phyloP scores from a whole-genome alignment of 2,888 invertebrate species.

The Sphaerolaimus hirsutus region DNA sequence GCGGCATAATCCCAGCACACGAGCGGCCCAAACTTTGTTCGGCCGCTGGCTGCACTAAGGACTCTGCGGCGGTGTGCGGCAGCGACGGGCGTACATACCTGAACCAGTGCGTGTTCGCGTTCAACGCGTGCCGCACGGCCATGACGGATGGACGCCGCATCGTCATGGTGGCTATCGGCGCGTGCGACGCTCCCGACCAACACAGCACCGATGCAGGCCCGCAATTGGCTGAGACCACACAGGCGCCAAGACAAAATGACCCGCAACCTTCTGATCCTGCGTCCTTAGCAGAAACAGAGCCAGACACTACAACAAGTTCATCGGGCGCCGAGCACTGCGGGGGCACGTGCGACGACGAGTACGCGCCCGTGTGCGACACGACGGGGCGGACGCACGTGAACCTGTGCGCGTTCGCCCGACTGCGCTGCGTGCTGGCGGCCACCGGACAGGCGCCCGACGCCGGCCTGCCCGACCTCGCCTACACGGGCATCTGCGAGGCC shows the following conservation, averaged over 20 bases:
- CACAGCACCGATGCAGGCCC: too few species aligned
- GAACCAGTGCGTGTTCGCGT: conserved; percentile 18
- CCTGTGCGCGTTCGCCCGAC: neutral
- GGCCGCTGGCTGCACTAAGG: conserved; percentile 11
- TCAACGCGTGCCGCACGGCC: conserved; percentile 13
- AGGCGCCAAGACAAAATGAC: too few species aligned
- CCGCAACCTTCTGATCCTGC: too few species aligned
- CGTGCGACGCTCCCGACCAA: too few species aligned
- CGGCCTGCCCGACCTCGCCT: too few species aligned
- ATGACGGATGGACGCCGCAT: too few species aligned
- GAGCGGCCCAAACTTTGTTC: conserved; percentile 7
- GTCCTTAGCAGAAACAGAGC: too few species aligned
- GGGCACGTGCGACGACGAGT: neutral
- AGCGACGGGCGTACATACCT: conserved; percentile 15
- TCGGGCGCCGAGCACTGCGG: neutral
- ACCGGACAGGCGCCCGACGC: neutral
- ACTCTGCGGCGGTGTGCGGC: conserved; percentile 17
- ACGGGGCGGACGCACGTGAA: neutral
- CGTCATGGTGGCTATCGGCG: too few species aligned
- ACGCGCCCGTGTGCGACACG: neutral
- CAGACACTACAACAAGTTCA: too few species aligned
- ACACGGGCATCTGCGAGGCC: too few species aligned
- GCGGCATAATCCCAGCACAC: neutral
- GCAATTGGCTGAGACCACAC: too few species aligned
- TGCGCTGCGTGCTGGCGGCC: neutral